Evolutionary conservation across 2,888 invertebrate species (phyloP).

Genomic region (Allolobophora icterica): DNA sequence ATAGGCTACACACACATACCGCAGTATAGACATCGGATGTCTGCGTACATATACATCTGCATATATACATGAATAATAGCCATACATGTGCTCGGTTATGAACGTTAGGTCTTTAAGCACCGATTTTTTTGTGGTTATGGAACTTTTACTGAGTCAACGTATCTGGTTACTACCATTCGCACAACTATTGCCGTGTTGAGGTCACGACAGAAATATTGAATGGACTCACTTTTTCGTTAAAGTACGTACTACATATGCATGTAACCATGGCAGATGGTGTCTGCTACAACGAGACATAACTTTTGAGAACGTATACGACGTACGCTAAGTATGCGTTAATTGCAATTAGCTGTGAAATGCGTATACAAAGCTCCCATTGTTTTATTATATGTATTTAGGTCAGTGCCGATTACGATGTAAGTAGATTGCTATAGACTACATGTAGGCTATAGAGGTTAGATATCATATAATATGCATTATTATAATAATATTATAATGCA

Average conservation of each 20-base stretch:
- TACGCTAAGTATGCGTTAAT: neutral
- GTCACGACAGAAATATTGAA: neutral
- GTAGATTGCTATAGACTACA: neutral
- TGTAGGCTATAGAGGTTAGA: no score
- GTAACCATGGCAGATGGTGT: neutral
- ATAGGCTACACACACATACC: neutral
- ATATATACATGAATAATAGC: neutral
- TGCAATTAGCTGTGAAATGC: neutral
- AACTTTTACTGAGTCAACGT: neutral
- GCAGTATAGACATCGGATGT: neutral
- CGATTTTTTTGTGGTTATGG: no score
- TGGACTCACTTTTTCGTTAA: neutral
- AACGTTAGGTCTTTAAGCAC: no score
- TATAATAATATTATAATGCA: no score
- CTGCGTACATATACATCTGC: neutral
- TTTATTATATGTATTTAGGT: neutral
- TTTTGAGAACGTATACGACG: neutral
- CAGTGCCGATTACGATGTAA: neutral
- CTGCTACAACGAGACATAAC: neutral
- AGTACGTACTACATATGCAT: neutral
- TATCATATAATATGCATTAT: no score
- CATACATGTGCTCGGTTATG: no score
- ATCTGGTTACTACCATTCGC: neutral
- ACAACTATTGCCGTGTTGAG: neutral
- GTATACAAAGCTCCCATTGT: neutral